Conservation (phyloP, 1,140 invertebrate species). For the Coptotermes formosanus region DNA sequence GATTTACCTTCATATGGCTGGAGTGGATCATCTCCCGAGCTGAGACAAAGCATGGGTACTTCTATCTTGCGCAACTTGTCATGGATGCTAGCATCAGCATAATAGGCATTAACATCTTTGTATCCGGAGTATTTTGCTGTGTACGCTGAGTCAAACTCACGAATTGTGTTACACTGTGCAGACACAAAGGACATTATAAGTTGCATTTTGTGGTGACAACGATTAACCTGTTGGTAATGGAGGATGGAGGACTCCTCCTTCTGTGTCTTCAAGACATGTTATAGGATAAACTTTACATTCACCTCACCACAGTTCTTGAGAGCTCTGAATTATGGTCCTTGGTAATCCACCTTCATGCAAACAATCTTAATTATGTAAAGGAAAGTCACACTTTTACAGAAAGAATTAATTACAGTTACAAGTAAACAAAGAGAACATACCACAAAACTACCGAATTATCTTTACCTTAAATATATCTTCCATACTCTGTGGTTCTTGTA, state of each 20-base stretch:
- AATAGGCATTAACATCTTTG: constrained; percentile 75
- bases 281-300: too few species aligned
- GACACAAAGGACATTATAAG: not conserved
- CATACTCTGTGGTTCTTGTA: not conserved
- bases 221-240: too few species aligned
- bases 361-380: too few species aligned
- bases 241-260: too few species aligned
- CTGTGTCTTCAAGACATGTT: too few species aligned
- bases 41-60: constrained; percentile 72
- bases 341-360: too few species aligned
- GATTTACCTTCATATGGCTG: constrained; percentile 65
- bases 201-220: too few species aligned
- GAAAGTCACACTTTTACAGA: too few species aligned
- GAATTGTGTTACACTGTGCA: constrained; percentile 67
- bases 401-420: too few species aligned
- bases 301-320: too few species aligned
- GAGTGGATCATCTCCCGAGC: constrained; percentile 83
- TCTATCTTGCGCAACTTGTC: constrained; percentile 69
- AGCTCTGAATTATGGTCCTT: too few species aligned
- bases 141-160: constrained; percentile 79
- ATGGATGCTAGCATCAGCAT: constrained; percentile 68
- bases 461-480: not conserved
- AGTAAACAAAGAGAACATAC: too few species aligned
- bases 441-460: not conserved
- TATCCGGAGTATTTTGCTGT: constrained; percentile 83